Conservation (phyloP, 1,140 invertebrate species). For the Heliconius hewitsoni region DNA sequence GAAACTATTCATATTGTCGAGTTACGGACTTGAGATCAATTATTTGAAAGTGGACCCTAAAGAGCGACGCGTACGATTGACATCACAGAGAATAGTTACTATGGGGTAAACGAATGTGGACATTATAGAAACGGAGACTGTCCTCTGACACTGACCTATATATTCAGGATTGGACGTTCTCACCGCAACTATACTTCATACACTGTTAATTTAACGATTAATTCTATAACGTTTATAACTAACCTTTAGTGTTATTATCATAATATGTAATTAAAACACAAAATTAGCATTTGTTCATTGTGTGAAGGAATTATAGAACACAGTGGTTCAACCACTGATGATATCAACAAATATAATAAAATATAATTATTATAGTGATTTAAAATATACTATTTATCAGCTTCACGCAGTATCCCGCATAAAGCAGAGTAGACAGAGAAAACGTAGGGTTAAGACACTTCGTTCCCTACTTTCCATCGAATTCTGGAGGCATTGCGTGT, state of each 20-base stretch:
- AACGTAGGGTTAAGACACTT: not conserved
- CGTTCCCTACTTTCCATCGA: too few relatives aligned
- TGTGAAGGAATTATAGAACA: not conserved
- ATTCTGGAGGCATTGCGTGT: too few relatives aligned
- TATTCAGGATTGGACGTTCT: conserved; percentile 28
- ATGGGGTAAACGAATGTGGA: conserved; percentile 28
- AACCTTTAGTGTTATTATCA: not conserved
- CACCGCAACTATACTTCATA: conserved; percentile 34
- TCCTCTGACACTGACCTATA: conserved; percentile 42
- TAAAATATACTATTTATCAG: not conserved
- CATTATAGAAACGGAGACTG: conserved; percentile 36
- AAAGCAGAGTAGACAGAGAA: too few relatives aligned
- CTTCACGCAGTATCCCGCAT: too few relatives aligned
- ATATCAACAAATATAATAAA: not conserved
- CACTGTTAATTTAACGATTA: not conserved
- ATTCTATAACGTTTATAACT: not conserved
- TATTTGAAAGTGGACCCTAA: conserved; percentile 27
- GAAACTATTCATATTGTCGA: conserved; percentile 33
- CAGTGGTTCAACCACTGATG: not conserved
- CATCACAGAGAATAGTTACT: not conserved
- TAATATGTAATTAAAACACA: not conserved
- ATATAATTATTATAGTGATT: not conserved
- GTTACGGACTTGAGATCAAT: conserved; percentile 11
- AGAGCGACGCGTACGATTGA: conserved; percentile 12
- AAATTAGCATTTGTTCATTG: not conserved